A percentile compares a stretch with the other conserved stretches of the same genome.
Conservation (phyloP, 2,888 invertebrate genomes). For the Sphaerophoria taeniata region DNA sequence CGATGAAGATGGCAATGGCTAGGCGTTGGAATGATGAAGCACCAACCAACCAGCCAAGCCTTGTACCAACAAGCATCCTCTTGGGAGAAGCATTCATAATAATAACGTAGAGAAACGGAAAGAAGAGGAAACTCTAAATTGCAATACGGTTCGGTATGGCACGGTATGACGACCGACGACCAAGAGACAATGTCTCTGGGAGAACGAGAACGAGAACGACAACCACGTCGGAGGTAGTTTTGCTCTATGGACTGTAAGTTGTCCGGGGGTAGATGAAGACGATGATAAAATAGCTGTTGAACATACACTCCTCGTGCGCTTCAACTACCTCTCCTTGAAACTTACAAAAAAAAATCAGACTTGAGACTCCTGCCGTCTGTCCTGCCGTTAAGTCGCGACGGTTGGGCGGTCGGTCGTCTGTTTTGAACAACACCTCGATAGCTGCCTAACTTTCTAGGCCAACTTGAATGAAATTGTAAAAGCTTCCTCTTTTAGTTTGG, state of each 20-base stretch:
- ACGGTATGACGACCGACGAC: neutral
- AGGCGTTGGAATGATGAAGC: conserved; percentile 27
- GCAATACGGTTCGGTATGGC: conserved; percentile 10
- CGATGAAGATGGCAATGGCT: conserved; percentile 21
- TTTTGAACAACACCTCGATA: conserved; percentile 29
- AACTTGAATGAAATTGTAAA: conserved; percentile 74
- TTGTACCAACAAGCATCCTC: conserved; percentile 15
- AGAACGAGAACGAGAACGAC: neutral
- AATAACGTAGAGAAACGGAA: neutral
- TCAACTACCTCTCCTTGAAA: neutral
- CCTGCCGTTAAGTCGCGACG: too few relatives aligned
- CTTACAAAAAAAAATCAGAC: too few relatives aligned
- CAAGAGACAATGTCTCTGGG: neutral
- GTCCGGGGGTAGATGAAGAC: conserved; percentile 51
- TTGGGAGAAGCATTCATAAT: conserved; percentile 2
- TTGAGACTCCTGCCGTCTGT: too few relatives aligned
- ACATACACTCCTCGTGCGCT: conserved; percentile 13
- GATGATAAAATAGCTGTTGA: conserved; percentile 66
- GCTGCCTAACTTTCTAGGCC: conserved; percentile 43
- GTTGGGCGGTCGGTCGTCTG: neutral
- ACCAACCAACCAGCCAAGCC: neutral
- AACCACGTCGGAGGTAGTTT: conserved; percentile 39
- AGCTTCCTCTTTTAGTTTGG: conserved; percentile 74
- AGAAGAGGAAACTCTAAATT: conserved; percentile 19
- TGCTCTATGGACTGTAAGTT: conserved; percentile 35